Evolutionary conservation across 1,140 invertebrate species (phyloP).

Genomic region (Hyles vespertilio): DNA sequence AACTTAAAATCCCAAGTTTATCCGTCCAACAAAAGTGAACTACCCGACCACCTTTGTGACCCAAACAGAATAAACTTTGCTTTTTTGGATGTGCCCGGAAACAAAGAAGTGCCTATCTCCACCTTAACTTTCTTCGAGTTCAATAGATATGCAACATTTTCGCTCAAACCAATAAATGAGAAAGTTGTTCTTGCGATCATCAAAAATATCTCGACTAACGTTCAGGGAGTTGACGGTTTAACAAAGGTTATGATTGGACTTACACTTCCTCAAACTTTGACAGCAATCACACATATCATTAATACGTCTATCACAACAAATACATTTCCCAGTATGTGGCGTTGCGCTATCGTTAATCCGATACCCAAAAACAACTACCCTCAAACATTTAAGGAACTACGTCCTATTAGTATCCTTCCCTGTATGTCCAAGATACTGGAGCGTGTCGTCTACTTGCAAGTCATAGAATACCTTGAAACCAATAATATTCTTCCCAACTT

Average conservation of each 20-base stretch:
- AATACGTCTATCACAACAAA: too few relatives aligned
- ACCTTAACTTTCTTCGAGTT: constrained; percentile 4
- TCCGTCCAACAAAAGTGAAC: too few relatives aligned
- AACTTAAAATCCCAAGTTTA: too few relatives aligned
- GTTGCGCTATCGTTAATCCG: too few relatives aligned
- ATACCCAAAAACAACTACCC: too few relatives aligned
- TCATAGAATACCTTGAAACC: constrained; percentile 1
- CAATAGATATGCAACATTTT: constrained; percentile 9
- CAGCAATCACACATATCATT: too few relatives aligned
- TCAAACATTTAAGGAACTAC: too few relatives aligned
- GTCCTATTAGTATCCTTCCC: too few relatives aligned
- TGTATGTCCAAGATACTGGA: constrained; percentile 8
- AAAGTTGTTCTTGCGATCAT: constrained; percentile 14
- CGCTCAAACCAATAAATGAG: neutral
- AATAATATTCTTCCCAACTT: constrained; percentile 5
- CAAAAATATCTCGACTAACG: constrained; percentile 15
- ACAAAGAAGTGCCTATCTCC: constrained; percentile 1
- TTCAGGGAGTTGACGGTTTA: constrained; percentile 18
- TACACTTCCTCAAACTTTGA: constrained; percentile 5
- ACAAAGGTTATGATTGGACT: constrained; percentile 16
- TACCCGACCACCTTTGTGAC: constrained; percentile 15
- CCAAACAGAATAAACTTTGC: constrained; percentile 15
- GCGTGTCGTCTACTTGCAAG: constrained; percentile 6
- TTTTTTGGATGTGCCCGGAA: constrained; percentile 21
- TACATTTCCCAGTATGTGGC: too few relatives aligned